Evolutionary conservation across 2,797 vertebrate genomes (phyloP).

Genomic region (Mormyrus hasselquistii): DNA sequence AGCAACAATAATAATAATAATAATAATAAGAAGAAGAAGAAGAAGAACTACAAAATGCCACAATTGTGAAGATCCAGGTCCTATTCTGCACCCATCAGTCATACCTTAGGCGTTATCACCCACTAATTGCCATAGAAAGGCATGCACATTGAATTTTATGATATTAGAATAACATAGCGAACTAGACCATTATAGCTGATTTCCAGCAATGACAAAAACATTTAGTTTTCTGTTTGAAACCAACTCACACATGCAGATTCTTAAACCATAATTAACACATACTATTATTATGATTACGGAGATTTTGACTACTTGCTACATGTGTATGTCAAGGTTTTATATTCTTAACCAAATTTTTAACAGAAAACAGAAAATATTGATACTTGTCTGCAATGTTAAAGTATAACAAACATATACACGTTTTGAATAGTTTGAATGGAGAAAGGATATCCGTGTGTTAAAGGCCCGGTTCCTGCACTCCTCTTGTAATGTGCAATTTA

Average conservation of each 20-base stretch:
- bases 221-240: neutral
- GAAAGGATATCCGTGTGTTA: neutral
- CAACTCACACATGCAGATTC: neutral
- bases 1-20: neutral
- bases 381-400: neutral
- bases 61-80: neutral
- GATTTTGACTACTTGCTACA: neutral
- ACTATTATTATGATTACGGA: neutral
- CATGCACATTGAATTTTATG: neutral
- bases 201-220: neutral
- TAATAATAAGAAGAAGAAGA: neutral
- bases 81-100: neutral
- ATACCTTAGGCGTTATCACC: neutral
- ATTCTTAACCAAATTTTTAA: neutral
- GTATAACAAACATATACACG: neutral
- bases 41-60: neutral
- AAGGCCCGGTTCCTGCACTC: neutral
- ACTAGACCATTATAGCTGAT: neutral
- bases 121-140: neutral
- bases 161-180: neutral
- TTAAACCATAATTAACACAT: neutral
- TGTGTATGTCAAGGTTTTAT: neutral
- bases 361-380: neutral
- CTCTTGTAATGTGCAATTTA: neutral
- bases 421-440: neutral